These are phyloP conservation scores for Drepanosiphum platanoidis DNA, from an alignment of 2,888 invertebrate species.

Conservation along the genomic window DNA sequence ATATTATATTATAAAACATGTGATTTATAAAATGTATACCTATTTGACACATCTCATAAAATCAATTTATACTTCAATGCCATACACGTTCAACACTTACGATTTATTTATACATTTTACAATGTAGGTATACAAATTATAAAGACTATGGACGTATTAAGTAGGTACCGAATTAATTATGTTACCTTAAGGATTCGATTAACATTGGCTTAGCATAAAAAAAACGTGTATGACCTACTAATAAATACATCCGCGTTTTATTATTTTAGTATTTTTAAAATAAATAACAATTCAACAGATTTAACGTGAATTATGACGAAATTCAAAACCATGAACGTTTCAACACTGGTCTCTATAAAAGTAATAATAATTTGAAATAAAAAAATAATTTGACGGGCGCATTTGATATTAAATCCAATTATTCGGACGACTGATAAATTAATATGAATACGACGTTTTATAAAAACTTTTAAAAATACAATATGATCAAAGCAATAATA, in stretches of 20 bases:
- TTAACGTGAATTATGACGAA: too few relatives aligned
- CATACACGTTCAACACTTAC: too few relatives aligned
- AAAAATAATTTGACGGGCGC: not conserved
- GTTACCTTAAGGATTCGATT: too few relatives aligned
- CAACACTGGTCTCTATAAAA: not conserved
- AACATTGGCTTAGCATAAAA: not conserved
- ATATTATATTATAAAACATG: not conserved
- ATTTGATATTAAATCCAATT: not conserved
- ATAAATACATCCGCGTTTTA: not conserved
- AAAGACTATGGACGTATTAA: too few relatives aligned
- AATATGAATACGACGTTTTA: not conserved
- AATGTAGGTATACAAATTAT: not conserved
- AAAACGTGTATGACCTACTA: not conserved
- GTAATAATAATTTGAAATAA: not conserved
- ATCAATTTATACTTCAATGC: not conserved
- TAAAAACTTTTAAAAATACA: not conserved
- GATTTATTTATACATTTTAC: not conserved
- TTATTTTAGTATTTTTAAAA: not conserved
- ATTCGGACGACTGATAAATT: not conserved
- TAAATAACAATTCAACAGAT: not conserved
- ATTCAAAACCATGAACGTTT: not conserved
- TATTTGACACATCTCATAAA: not conserved
- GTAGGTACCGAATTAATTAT: too few relatives aligned
- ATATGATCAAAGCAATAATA: not conserved
- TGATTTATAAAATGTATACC: not conserved